phyloP scores from a whole-genome alignment of 2,113 vertebrate species.

The Pluvialis apricaria region DNA sequence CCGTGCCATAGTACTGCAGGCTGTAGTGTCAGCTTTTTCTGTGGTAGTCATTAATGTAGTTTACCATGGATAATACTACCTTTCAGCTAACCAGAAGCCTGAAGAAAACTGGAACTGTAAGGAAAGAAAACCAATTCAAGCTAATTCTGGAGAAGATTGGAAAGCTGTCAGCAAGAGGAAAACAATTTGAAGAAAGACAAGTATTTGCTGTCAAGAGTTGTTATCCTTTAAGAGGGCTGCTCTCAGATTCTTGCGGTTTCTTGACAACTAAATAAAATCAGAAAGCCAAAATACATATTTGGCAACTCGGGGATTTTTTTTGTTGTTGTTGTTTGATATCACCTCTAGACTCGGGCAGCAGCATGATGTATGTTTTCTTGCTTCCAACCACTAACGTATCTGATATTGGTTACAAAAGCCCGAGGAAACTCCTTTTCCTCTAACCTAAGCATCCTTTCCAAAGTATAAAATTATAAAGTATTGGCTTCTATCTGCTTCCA shows the following conservation, averaged over 20 bases:
- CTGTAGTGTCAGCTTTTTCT: neutral
- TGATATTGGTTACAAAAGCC: neutral
- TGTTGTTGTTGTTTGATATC: neutral
- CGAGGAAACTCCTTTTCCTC: neutral
- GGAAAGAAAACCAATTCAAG: conserved; percentile 13
- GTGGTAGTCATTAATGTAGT: neutral
- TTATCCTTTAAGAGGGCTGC: conserved; percentile 1
- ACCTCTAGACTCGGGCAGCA: neutral
- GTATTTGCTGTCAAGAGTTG: conserved; percentile 3
- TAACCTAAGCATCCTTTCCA: neutral
- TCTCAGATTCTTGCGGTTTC: neutral
- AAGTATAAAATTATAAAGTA: neutral
- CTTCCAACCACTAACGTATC: neutral
- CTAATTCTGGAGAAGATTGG: conserved; percentile 36
- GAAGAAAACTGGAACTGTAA: neutral
- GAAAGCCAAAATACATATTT: conserved; percentile 29
- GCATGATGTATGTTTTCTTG: neutral
- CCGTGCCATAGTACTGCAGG: fast-evolving
- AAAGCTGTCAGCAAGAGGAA: conserved; percentile 44
- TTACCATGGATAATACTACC: neutral
- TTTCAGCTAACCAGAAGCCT: neutral
- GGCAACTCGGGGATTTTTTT: neutral
- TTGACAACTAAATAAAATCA: conserved; percentile 46
- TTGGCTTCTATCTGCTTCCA: neutral
- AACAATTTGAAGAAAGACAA: conserved; percentile 40